phyloP scores from a whole-genome alignment of 2,113 vertebrate species.

The Paraplagusia blochii region DNA sequence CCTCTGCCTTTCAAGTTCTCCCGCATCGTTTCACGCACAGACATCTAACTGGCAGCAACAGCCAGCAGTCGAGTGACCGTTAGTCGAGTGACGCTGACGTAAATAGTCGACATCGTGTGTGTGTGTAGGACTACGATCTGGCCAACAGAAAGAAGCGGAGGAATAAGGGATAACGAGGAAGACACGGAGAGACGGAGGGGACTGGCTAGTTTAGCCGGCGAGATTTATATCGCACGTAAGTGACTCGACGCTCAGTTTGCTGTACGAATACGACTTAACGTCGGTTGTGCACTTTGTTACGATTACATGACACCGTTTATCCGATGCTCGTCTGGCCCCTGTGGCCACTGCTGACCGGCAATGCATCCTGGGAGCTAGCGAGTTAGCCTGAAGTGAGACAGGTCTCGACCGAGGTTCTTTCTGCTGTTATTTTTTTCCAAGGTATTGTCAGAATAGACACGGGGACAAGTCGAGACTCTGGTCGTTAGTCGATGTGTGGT shows the following conservation, averaged over 20 bases:
- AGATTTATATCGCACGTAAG: constrained; percentile 65
- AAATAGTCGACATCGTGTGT: constrained; percentile 29
- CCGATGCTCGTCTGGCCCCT: constrained; percentile 27
- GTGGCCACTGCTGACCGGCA: constrained; percentile 32
- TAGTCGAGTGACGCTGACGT: constrained; percentile 28
- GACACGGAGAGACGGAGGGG: constrained; percentile 55
- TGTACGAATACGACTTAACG: constrained; percentile 28
- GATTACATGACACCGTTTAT: constrained; percentile 34
- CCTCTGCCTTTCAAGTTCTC: constrained; percentile 33
- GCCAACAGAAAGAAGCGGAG: constrained; percentile 60
- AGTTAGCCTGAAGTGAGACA: constrained; percentile 36
- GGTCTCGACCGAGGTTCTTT: neutral
- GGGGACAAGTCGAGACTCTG: no score
- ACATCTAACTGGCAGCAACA: constrained; percentile 29
- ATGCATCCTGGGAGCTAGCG: constrained; percentile 45
- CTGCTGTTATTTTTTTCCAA: neutral
- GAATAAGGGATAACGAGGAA: constrained; percentile 61
- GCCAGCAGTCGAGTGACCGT: neutral
- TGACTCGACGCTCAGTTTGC: constrained; percentile 27
- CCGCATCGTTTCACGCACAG: constrained; percentile 41
- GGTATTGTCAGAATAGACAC: no score
- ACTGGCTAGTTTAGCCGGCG: constrained; percentile 68
- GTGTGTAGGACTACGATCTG: constrained; percentile 47
- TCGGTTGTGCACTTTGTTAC: constrained; percentile 18
- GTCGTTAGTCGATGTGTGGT: no score